phyloP scores from a whole-genome alignment of 2,888 invertebrate species.

The Xestia rhomboidea region DNA sequence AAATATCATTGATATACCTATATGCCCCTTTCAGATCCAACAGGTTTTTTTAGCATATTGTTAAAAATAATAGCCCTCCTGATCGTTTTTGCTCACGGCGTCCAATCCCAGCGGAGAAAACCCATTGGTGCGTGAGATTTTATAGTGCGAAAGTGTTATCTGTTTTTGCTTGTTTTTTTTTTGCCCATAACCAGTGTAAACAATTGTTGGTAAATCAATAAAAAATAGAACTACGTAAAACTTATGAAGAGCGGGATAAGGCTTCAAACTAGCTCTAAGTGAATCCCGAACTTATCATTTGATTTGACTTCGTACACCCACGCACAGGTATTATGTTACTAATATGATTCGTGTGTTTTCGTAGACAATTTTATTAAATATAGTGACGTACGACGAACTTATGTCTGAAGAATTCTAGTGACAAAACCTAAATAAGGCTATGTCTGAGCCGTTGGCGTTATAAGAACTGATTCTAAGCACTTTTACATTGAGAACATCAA shows the following conservation, averaged over 20 bases:
- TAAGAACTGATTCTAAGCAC: not conserved
- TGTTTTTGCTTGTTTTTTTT: too few species aligned
- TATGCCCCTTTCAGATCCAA: too few species aligned
- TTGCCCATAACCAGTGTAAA: too few species aligned
- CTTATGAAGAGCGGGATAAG: not conserved
- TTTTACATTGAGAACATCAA: not conserved
- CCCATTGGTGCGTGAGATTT: too few species aligned
- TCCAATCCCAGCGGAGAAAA: too few species aligned
- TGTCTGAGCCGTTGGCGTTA: not conserved
- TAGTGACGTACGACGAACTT: not conserved
- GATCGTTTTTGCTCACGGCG: too few species aligned
- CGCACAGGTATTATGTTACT: not conserved
- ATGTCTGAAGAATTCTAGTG: not conserved
- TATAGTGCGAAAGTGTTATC: too few species aligned
- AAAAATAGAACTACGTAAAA: too few species aligned
- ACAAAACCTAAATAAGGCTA: not conserved
- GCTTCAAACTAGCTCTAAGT: not conserved
- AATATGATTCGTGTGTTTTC: not conserved
- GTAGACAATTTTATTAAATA: not conserved
- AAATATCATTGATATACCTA: too few species aligned
- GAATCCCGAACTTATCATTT: conserved; percentile 4
- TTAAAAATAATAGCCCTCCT: too few species aligned
- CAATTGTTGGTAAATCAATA: too few species aligned
- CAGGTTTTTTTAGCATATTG: too few species aligned
- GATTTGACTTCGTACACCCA: not conserved